Evolutionary conservation across 2,113 vertebrate genomes (phyloP).

Genomic region (Cepphus grylle): DNA sequence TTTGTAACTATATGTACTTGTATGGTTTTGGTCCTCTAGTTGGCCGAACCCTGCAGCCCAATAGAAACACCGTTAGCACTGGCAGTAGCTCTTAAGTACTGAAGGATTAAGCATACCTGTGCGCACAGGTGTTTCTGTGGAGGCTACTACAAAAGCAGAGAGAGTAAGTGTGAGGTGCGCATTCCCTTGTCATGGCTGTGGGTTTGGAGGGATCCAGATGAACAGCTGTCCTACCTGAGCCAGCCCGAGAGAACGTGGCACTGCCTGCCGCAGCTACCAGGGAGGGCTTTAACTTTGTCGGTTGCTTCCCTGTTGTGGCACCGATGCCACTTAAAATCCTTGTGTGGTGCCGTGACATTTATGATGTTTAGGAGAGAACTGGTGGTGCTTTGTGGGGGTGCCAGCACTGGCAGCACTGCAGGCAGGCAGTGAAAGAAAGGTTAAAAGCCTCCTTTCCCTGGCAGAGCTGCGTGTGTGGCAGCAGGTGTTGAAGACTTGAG

Average conservation of each 20-base stretch:
- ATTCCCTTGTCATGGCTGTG: background rate
- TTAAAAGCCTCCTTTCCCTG: background rate
- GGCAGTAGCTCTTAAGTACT: background rate
- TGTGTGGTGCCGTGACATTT: accelerated
- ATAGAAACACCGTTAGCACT: background rate
- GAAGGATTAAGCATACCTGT: too few species aligned
- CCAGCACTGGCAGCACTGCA: background rate
- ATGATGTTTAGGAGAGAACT: background rate
- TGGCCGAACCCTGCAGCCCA: background rate
- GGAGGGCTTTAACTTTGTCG: accelerated
- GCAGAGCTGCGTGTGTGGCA: background rate
- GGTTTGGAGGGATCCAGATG: background rate
- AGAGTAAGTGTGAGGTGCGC: too few species aligned
- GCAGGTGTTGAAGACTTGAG: too few species aligned
- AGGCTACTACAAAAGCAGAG: background rate
- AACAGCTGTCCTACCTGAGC: background rate
- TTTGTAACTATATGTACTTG: background rate
- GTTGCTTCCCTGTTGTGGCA: background rate
- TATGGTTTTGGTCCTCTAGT: background rate
- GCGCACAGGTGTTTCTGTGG: background rate
- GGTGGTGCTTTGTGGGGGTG: background rate
- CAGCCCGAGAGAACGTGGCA: accelerated
- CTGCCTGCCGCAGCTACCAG: background rate
- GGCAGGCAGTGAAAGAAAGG: background rate
- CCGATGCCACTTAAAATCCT: accelerated